Evolutionary conservation across 2,888 invertebrate species (phyloP), one percentile per base, ranked within the genome.

Genomic region (Eumerus sabulonum): DNA sequence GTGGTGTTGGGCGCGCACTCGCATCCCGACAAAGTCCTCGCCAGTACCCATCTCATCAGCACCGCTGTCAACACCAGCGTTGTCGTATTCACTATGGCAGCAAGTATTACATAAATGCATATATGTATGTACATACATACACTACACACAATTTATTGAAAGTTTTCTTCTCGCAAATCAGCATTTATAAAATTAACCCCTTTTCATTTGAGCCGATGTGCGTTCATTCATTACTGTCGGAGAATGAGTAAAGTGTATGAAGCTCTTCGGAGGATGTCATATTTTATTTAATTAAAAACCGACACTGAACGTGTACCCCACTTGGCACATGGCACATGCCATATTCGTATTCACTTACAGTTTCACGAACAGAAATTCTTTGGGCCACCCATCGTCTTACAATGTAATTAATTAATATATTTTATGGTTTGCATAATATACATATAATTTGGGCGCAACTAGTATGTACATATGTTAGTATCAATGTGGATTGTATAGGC

Each of bases 121-220:
- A 27, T 27, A 27, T 7, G 7, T 27, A 27, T 7, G 27, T 27
- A 27, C 27, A 27, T 27, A 27, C 7, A 4, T 27, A 27, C 7
- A n/a, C n/a, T n/a, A 60, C 62, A 54, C 53, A 68, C 73, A 68
- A 73, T 79, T 73, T 79, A 79, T 79, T 79, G 73, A 79, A 79
- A 79, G 77, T 79, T 79, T 79, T 82, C 73, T 83, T 79, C 76
- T 70, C 83, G 77, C 77, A 68, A 68, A 81, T 81, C 82, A 82
- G 76, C 82, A 82, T 82, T 82, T 83, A 83, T 83, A 82, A 82
- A 83, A 83, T 83, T 82, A 82, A 82, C 81, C 77, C 82, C 82
- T 82, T 82, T 70, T 79, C 77, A 81, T 73, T 67, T 68, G 63
- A 67, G 71, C 48, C 56, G 67, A 56, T 76, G 66, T 66, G 60